These are phyloP conservation scores for Montipora cactus DNA, from an alignment of 64 coral and sea anemone genomes.

Conservation along the genomic window DNA sequence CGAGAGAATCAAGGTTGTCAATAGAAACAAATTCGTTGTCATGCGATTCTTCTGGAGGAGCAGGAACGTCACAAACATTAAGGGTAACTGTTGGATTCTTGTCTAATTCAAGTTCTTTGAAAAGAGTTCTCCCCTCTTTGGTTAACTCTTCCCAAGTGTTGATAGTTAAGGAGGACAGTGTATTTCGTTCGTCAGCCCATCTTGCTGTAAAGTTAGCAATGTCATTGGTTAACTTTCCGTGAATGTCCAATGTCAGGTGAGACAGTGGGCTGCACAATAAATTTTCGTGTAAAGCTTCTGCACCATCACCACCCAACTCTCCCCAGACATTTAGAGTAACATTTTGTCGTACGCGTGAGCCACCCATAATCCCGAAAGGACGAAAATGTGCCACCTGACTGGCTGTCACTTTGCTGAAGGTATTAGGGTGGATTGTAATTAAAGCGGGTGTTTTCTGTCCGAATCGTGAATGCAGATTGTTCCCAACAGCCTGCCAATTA, in stretches of 20 bases:
- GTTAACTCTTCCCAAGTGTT: neutral
- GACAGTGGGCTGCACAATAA: neutral
- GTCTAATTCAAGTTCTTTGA: neutral
- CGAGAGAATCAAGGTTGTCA: neutral
- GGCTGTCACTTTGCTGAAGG: neutral
- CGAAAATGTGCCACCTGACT: neutral
- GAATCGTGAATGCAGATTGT: neutral
- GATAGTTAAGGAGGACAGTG: neutral
- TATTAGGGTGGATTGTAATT: neutral
- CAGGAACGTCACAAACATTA: neutral
- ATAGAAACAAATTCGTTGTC: neutral
- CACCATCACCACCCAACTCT: neutral
- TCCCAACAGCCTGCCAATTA: neutral
- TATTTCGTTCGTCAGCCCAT: neutral
- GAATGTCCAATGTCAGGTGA: neutral
- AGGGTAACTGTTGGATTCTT: neutral
- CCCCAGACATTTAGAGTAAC: neutral
- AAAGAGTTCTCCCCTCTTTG: neutral
- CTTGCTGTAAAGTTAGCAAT: neutral
- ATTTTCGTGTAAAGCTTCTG: neutral
- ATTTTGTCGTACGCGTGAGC: neutral
- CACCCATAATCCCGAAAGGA: neutral
- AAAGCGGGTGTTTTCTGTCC: neutral
- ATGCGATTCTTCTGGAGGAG: neutral
- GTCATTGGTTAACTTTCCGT: neutral